Conservation (phyloP, 1,140 invertebrate genomes). For the Brachionus rubens region DNA sequence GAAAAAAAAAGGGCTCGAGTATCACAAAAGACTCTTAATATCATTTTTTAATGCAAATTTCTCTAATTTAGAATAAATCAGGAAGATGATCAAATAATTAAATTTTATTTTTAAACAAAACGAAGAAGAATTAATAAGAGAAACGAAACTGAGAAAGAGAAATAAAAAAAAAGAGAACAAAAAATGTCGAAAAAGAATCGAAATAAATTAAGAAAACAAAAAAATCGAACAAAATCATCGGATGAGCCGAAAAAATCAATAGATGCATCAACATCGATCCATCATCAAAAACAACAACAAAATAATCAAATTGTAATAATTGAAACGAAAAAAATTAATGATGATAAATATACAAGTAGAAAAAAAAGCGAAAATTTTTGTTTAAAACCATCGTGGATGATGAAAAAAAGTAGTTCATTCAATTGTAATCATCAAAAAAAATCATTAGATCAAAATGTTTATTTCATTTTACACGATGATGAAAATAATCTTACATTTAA, state of each 20-base stretch:
- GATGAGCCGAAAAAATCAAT: background rate
- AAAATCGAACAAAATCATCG: background rate
- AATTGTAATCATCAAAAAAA: background rate
- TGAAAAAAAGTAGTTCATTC: background rate
- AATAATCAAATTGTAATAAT: conserved; percentile 7
- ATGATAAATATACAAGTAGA: background rate
- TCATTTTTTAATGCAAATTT: too few species aligned
- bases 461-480: too few species aligned
- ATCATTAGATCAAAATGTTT: background rate
- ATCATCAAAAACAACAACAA: background rate
- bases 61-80: too few species aligned
- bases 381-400: background rate
- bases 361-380: background rate
- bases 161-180: background rate
- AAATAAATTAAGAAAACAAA: conserved; percentile 29
- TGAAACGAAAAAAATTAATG: background rate
- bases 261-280: background rate
- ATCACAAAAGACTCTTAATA: too few species aligned
- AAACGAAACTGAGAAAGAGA: too few species aligned
- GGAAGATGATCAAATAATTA: too few species aligned
- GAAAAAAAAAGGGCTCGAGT: too few species aligned
- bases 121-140: too few species aligned
- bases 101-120: too few species aligned
- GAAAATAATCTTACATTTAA: too few species aligned
- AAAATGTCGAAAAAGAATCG: conserved; percentile 33